Conservation (phyloP, 1,140 invertebrate genomes). For the Chironomus striatipennis region DNA sequence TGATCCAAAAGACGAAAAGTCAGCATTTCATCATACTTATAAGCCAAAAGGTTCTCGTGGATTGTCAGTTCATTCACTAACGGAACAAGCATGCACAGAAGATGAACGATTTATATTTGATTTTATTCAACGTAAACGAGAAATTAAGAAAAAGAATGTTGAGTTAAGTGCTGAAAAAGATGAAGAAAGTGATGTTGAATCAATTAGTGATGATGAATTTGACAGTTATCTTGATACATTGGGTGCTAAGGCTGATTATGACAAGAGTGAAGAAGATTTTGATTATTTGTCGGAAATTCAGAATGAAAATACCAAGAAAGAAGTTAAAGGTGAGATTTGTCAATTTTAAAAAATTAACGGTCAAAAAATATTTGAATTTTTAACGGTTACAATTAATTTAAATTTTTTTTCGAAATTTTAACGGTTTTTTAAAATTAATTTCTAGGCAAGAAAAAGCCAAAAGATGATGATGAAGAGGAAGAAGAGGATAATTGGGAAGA, state of each 20-base stretch:
- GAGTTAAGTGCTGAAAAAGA: constrained; percentile 28
- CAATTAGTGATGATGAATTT: constrained; percentile 46
- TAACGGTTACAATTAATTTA: no score
- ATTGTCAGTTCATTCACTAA: constrained; percentile 33
- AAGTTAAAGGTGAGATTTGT: no score
- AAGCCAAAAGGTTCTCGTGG: constrained; percentile 33
- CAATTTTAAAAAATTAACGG: no score
- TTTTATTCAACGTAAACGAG: constrained; percentile 38
- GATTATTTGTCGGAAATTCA: constrained; percentile 49
- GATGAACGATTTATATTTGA: constrained; percentile 40
- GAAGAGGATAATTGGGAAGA: constrained; percentile 38
- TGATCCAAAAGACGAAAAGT: constrained; percentile 39
- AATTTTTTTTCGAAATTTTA: no score
- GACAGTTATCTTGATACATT: constrained; percentile 67
- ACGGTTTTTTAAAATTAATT: no score
- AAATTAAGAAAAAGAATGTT: constrained; percentile 32
- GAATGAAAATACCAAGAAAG: constrained; percentile 34
- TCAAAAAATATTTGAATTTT: constrained; percentile 40
- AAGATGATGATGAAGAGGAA: constrained; percentile 40
- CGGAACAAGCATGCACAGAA: constrained; percentile 35
- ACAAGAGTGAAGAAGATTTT: constrained; percentile 43
- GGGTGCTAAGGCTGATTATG: constrained; percentile 40
- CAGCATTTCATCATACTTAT: constrained; percentile 27
- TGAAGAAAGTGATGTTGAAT: constrained; percentile 33
- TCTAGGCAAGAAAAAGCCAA: constrained; percentile 40